A percentile compares a stretch with the other conserved stretches of the same genome.
phyloP scores from a whole-genome alignment of 1,140 invertebrate species.

The Maniola jurtina region DNA sequence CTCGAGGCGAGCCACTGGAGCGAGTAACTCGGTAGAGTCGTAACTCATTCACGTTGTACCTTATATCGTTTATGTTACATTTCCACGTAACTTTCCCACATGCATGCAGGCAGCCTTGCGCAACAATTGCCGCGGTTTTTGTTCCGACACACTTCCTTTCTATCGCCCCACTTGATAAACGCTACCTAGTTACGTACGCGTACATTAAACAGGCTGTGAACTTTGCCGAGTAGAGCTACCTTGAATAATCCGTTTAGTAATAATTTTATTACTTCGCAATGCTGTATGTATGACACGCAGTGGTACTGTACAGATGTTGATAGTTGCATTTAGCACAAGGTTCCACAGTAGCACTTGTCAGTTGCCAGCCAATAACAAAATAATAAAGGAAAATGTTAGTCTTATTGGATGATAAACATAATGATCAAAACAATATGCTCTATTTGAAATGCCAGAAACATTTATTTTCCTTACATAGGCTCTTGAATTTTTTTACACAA shows the following conservation, averaged over 20 bases:
- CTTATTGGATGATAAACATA: too few relatives aligned
- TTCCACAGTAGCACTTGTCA: background rate
- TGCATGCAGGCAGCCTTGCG: constrained; percentile 57
- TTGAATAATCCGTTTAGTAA: constrained; percentile 18
- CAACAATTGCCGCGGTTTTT: constrained; percentile 68
- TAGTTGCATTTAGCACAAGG: constrained; percentile 14
- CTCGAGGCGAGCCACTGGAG: constrained; percentile 47
- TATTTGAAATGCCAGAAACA: too few relatives aligned
- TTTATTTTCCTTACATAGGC: too few relatives aligned
- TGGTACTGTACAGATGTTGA: constrained; percentile 1
- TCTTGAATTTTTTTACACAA: too few relatives aligned
- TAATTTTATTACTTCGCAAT: constrained; percentile 28
- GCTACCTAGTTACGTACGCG: constrained; percentile 4
- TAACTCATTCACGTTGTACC: constrained; percentile 47
- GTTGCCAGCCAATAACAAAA: background rate
- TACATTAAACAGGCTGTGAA: constrained; percentile 17
- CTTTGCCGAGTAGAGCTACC: constrained; percentile 6
- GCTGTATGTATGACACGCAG: background rate
- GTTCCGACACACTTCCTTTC: constrained; percentile 67
- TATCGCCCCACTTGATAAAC: constrained; percentile 42
- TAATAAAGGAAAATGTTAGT: background rate
- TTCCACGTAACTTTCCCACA: constrained; percentile 74
- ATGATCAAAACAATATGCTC: too few relatives aligned
- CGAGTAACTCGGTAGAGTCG: constrained; percentile 41
- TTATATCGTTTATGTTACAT: constrained; percentile 48